phyloP scores from a whole-genome alignment of 2,888 invertebrate species.

The Creontiades dilutus region DNA sequence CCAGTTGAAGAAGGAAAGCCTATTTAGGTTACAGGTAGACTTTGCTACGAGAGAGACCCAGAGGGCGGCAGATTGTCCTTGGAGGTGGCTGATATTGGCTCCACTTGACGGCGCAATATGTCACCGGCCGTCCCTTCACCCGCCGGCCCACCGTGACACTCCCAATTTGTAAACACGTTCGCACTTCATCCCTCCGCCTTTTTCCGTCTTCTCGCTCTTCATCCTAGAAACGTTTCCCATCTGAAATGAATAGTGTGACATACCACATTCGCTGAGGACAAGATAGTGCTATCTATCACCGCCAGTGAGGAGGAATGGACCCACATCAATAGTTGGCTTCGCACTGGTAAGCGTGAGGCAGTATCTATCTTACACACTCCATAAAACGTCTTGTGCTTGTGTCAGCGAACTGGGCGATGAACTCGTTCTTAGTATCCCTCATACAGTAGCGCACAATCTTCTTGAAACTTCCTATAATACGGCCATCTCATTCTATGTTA shows the following conservation, averaged over 20 bases:
- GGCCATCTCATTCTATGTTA: too few species aligned
- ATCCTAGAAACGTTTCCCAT: background rate
- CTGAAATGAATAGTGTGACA: constrained; percentile 10
- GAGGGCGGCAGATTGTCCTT: constrained; percentile 63
- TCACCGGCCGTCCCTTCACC: background rate
- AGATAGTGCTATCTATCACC: background rate
- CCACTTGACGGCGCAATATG: constrained; percentile 66
- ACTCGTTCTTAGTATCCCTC: too few species aligned
- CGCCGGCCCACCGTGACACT: constrained; percentile 24
- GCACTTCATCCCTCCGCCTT: constrained; percentile 34
- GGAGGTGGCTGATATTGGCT: constrained; percentile 66
- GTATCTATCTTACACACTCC: background rate
- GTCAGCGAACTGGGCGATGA: too few species aligned
- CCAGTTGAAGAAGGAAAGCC: constrained; percentile 58
- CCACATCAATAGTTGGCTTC: constrained; percentile 23
- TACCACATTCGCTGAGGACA: background rate
- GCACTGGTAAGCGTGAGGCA: background rate
- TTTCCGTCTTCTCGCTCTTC: background rate
- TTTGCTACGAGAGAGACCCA: background rate
- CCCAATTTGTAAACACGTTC: constrained; percentile 62
- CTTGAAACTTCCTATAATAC: too few species aligned
- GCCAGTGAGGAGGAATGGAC: background rate
- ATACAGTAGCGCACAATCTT: too few species aligned
- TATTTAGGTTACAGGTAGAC: constrained; percentile 50
- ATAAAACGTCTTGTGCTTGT: background rate